These are phyloP conservation scores for Erinaceus europaeus DNA, from an alignment of 2,113 vertebrate genomes.

Conservation along the genomic window DNA sequence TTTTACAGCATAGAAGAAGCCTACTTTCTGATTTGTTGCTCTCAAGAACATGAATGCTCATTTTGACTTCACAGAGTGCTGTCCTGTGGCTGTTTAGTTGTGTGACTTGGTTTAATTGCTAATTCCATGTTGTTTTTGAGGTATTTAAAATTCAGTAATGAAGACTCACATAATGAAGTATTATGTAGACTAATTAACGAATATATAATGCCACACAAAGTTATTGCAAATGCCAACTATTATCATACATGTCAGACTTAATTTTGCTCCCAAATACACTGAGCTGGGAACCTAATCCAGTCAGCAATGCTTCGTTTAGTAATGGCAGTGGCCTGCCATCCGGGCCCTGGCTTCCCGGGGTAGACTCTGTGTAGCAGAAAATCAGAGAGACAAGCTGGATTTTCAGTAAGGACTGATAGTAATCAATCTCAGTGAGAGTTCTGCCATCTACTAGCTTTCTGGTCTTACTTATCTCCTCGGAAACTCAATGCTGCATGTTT, in stretches of 20 bases:
- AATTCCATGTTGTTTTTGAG: conserved; percentile 53
- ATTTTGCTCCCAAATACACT: conserved; percentile 31
- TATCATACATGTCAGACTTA: conserved; percentile 49
- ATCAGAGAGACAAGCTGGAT: not conserved
- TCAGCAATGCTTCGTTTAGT: not conserved
- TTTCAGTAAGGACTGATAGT: not conserved
- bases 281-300: not conserved
- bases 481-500: not conserved
- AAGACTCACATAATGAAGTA: conserved; percentile 62
- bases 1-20: not conserved
- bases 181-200: conserved; percentile 70
- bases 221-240: conserved; percentile 53
- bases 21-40: not conserved
- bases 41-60: conserved; percentile 19
- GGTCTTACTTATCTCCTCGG: not conserved
- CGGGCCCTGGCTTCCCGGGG: not conserved
- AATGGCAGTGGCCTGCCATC: not conserved
- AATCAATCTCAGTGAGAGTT: not conserved
- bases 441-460: not conserved
- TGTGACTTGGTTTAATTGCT: conserved; percentile 56
- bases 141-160: conserved; percentile 65
- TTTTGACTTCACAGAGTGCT: conserved; percentile 28
- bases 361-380: not conserved
- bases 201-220: conserved; percentile 55
- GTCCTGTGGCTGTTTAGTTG: conserved; percentile 47